Conservation (phyloP, 53 echinoderm and acorn worm species). For the Patiria pectinifera region DNA sequence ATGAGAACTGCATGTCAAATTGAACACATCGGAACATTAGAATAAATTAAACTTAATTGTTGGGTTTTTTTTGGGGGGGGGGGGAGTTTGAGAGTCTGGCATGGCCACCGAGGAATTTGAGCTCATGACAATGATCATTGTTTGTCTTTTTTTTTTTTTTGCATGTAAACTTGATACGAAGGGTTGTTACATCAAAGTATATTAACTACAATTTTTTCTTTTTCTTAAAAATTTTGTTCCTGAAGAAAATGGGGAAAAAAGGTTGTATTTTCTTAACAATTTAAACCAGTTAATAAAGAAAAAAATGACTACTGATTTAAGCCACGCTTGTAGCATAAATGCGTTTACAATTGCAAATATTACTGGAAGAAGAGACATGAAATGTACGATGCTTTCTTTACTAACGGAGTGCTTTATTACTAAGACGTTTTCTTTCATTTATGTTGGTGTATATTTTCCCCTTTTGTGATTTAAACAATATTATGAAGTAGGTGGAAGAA, state of each 20-base stretch:
- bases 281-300: background rate
- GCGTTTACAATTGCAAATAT: background rate
- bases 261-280: conserved; percentile 51
- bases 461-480: conserved; percentile 8
- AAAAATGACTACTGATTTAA: background rate
- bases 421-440: conserved; percentile 48
- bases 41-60: too few species aligned
- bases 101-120: background rate
- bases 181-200: background rate
- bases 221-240: conserved; percentile 14
- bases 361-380: background rate
- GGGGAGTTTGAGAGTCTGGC: too few species aligned
- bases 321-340: background rate
- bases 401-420: conserved; percentile 13
- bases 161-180: conserved; percentile 14
- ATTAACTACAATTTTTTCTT: conserved; percentile 16
- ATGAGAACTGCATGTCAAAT: background rate
- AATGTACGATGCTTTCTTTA: conserved; percentile 35
- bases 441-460: conserved; percentile 63
- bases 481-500: background rate
- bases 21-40: background rate
- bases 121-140: too few species aligned
- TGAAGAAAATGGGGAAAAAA: conserved; percentile 14
- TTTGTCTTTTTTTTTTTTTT: background rate
- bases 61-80: too few species aligned